Evolutionary conservation across 2,113 vertebrate species (phyloP).

Genomic region (zebrafish (Danio rerio)): DNA sequence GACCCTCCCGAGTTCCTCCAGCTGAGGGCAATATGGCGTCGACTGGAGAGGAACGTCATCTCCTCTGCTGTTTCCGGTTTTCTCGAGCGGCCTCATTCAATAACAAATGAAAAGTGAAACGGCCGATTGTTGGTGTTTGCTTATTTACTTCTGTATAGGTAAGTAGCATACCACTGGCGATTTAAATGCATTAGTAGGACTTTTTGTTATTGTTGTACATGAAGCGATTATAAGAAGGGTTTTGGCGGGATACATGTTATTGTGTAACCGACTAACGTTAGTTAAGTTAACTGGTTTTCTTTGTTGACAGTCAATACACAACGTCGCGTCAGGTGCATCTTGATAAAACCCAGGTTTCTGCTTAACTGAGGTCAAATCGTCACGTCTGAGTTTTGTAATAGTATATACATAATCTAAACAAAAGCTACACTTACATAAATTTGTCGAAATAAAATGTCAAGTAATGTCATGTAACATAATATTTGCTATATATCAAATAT

Average conservation of each 20-base stretch:
- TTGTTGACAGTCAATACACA: background rate
- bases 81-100: slow-evolving; percentile 1
- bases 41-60: slow-evolving; percentile 54
- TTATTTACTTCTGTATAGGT: background rate
- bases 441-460: background rate
- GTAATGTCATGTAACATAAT: too few relatives aligned
- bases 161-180: background rate
- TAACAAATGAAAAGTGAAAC: slow-evolving; percentile 20
- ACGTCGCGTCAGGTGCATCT: background rate
- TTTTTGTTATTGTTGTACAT: background rate
- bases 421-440: background rate
- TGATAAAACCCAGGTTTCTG: background rate
- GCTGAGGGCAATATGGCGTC: slow-evolving; percentile 74
- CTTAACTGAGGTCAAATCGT: background rate
- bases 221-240: background rate
- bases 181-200: background rate
- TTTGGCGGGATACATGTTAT: background rate
- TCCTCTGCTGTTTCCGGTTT: slow-evolving; percentile 32
- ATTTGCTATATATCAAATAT: too few relatives aligned
- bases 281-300: background rate
- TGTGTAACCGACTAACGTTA: background rate
- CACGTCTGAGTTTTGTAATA: background rate
- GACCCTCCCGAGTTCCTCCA: slow-evolving; percentile 44
- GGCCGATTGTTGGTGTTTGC: background rate
- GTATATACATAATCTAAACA: too few relatives aligned